Conservation (phyloP, 2,797 vertebrate genomes). For the Gymnoscopelus microlampas region DNA sequence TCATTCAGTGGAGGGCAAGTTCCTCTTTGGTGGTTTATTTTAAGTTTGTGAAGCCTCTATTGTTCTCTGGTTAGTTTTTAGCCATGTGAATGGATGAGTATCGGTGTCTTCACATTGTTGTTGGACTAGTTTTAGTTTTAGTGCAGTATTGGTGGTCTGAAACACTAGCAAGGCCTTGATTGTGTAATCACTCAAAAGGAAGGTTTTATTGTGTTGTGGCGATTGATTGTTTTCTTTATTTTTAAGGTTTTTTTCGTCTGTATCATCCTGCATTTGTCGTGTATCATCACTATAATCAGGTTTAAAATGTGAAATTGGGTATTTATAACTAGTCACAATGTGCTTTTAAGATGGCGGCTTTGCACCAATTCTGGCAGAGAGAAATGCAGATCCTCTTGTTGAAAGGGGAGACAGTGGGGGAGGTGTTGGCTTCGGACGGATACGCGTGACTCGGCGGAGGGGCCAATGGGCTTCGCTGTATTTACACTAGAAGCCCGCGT, state of each 20-base stretch:
- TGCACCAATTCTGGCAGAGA: conserved; percentile 19
- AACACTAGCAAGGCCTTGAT: too few species aligned
- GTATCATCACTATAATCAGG: rapidly evolving
- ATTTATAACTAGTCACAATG: not conserved
- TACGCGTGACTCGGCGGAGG: conserved; percentile 61
- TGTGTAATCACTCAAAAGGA: too few species aligned
- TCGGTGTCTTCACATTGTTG: too few species aligned
- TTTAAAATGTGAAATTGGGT: not conserved
- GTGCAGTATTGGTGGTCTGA: too few species aligned
- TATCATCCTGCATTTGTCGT: not conserved
- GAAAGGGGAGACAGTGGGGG: conserved; percentile 42
- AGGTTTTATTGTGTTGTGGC: too few species aligned
- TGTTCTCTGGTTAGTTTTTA: not conserved
- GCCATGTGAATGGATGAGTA: not conserved
- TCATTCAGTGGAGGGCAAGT: conserved; percentile 63
- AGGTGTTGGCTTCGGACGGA: conserved; percentile 30
- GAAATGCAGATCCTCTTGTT: conserved; percentile 65
- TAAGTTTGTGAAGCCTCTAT: not conserved
- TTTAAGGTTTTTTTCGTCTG: not conserved
- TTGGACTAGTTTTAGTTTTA: too few species aligned
- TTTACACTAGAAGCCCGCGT: conserved; percentile 69
- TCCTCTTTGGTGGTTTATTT: not conserved
- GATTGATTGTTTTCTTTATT: too few species aligned
- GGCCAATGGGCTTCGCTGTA: conserved; percentile 70
- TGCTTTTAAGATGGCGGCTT: conserved; percentile 74